phyloP scores from a whole-genome alignment of 2,113 vertebrate species.

The Pseudorectes ferrugineus region DNA sequence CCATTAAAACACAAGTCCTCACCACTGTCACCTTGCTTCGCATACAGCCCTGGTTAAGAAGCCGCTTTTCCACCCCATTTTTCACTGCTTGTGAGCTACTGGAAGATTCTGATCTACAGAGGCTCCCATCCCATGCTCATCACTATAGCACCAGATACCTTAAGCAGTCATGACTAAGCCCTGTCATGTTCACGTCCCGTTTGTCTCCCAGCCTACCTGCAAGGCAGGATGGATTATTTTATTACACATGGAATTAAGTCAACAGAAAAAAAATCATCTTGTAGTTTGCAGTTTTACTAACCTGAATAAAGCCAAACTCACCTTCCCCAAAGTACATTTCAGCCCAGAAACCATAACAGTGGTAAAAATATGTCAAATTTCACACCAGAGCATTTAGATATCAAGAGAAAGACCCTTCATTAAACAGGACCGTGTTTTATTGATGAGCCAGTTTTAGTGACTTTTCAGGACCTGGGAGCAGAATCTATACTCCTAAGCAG shows the following conservation, averaged over 20 bases:
- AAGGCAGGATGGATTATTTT: neutral
- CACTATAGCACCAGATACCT: neutral
- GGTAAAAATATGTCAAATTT: neutral
- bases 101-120: neutral
- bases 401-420: neutral
- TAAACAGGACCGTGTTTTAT: neutral
- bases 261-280: neutral
- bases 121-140: neutral
- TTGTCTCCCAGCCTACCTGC: neutral
- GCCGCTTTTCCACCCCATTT: neutral
- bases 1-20: neutral
- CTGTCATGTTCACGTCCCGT: rapidly evolving
- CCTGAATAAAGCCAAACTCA: neutral
- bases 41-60: neutral
- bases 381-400: neutral
- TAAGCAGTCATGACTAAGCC: neutral
- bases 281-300: neutral
- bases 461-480: neutral
- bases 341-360: neutral
- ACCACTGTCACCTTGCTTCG: neutral
- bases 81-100: neutral
- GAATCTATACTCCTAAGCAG: neutral
- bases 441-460: neutral
- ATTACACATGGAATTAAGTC: neutral
- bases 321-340: neutral